These are phyloP conservation scores for Dendrocincla tyrannina DNA, from an alignment of 2,797 vertebrate species.

Conservation along the genomic window DNA sequence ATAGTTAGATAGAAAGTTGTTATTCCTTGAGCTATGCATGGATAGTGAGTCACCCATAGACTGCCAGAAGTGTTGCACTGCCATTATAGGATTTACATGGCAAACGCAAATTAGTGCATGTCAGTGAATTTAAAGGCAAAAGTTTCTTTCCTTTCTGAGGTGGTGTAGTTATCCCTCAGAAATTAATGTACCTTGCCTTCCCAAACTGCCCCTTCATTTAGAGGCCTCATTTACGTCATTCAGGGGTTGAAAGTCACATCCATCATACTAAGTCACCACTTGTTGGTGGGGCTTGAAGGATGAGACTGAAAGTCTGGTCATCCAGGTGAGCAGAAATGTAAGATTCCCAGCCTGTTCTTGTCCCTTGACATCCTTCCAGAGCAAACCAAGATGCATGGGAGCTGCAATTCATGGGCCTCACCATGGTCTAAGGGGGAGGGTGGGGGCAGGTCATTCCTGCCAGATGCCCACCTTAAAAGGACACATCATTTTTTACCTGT, in stretches of 20 bases:
- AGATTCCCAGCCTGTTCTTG: fast-evolving
- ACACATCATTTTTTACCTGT: not conserved
- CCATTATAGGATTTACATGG: not conserved
- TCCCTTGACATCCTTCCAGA: not conserved
- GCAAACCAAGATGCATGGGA: fast-evolving
- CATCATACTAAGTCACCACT: not conserved
- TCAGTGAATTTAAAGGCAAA: not conserved
- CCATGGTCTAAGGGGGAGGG: not conserved
- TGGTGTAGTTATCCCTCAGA: not conserved
- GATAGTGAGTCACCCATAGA: not conserved
- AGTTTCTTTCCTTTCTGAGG: not conserved
- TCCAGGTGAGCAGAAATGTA: fast-evolving
- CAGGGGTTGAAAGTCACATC: fast-evolving
- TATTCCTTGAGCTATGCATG: not conserved
- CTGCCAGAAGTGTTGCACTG: not conserved
- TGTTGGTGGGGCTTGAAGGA: not conserved
- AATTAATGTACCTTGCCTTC: not conserved
- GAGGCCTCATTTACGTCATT: not conserved
- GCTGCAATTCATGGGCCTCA: fast-evolving
- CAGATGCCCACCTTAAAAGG: not conserved
- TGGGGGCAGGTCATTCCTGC: fast-evolving
- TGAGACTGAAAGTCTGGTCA: not conserved
- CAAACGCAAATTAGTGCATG: not conserved
- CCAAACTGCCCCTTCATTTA: not conserved
- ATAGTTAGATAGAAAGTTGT: not conserved